A percentile compares a stretch with the other conserved stretches of the same genome.
Conservation (phyloP, 2,888 invertebrate species). For the Lingula anatina region DNA sequence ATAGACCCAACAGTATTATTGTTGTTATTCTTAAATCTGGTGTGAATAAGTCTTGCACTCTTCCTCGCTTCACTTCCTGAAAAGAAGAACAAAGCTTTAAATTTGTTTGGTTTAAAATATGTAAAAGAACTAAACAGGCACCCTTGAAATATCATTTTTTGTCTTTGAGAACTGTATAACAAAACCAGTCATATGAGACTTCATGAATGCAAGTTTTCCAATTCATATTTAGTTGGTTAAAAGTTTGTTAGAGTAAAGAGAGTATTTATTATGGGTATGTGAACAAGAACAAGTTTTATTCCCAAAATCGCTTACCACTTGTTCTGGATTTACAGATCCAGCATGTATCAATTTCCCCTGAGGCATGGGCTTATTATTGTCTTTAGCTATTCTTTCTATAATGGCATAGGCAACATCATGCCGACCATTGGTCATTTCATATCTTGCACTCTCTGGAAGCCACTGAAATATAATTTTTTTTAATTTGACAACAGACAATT, state of each 20-base stretch:
- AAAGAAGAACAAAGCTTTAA: slow-evolving; percentile 2
- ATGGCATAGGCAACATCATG: slow-evolving; percentile 80
- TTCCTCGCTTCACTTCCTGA: slow-evolving; percentile 46
- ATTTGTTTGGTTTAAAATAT: not conserved
- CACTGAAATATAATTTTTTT: no score
- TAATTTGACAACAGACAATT: no score
- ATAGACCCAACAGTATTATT: slow-evolving; percentile 84
- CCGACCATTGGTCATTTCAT: slow-evolving; percentile 79
- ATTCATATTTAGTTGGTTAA: no score
- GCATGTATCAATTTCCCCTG: slow-evolving; percentile 60
- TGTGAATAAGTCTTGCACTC: slow-evolving; percentile 57
- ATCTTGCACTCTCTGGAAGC: slow-evolving; percentile 90
- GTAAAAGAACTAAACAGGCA: no score
- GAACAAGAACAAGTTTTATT: not conserved
- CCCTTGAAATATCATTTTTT: no score
- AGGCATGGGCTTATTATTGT: slow-evolving; percentile 81
- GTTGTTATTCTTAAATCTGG: slow-evolving; percentile 80
- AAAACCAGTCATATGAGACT: no score
- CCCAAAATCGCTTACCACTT: no score
- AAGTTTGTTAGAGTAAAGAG: no score
- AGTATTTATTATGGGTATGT: no score
- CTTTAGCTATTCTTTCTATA: slow-evolving; percentile 80
- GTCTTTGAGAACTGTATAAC: no score
- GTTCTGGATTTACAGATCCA: no score
- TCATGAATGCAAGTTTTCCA: no score